Conservation (phyloP, 2,113 vertebrate genomes). For the Nymphicus hollandicus region DNA sequence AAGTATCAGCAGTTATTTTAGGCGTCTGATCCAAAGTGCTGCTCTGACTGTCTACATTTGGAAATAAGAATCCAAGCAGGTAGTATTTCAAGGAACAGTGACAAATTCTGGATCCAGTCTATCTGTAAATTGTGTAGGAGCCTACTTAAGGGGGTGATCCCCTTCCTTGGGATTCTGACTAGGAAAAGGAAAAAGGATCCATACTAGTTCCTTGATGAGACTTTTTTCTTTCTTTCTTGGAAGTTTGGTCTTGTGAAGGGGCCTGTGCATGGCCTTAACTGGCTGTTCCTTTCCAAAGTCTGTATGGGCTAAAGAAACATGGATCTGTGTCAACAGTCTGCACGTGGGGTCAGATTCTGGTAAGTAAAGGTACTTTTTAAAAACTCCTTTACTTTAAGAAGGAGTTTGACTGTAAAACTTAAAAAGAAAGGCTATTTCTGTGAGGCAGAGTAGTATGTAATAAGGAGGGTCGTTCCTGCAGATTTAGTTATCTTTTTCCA, state of each 20-base stretch:
- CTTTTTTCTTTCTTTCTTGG: not conserved
- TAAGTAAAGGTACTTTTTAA: not conserved
- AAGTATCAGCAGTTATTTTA: not conserved
- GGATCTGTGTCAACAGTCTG: not conserved
- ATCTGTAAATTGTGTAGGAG: not conserved
- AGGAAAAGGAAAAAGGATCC: not conserved
- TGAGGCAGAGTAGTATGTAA: not conserved
- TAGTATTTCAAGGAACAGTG: not conserved
- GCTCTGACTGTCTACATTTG: not conserved
- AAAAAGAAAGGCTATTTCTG: not conserved
- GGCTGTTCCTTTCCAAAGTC: not conserved
- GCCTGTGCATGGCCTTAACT: not conserved
- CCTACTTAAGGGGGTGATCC: not conserved
- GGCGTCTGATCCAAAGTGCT: not conserved
- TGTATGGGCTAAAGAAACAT: not conserved
- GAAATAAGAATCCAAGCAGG: not conserved
- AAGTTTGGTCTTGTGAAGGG: not conserved
- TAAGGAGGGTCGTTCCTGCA: not conserved
- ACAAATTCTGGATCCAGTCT: not conserved
- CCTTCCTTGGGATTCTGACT: not conserved
- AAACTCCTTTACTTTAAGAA: not conserved
- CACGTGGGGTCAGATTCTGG: not conserved
- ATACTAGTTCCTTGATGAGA: not conserved
- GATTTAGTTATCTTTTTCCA: not conserved
- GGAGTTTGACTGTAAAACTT: not conserved